Evolutionary conservation across 2,113 vertebrate genomes (phyloP).

Genomic region (Perognathus longimembris): DNA sequence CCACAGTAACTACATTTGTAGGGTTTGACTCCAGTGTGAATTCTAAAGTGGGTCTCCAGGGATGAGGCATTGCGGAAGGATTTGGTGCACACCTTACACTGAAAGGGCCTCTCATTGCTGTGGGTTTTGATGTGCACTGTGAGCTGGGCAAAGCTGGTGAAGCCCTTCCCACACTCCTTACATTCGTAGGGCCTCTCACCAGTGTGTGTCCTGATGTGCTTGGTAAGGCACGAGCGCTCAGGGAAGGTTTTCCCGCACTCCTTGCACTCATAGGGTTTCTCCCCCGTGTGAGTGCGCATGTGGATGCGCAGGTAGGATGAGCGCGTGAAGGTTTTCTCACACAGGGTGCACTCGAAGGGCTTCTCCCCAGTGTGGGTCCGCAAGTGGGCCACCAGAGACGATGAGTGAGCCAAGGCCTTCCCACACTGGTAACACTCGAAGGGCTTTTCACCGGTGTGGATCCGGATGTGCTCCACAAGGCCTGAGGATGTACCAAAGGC

Average conservation of each 20-base stretch:
- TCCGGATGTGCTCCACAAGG: conserved; percentile 56
- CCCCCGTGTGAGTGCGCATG: conserved; percentile 57
- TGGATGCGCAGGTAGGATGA: conserved; percentile 62
- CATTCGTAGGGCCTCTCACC: conserved; percentile 74
- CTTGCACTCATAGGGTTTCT: conserved; percentile 61
- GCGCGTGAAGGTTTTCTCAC: conserved; percentile 55
- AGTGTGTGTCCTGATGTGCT: conserved; percentile 55
- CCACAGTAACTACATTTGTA: conserved; percentile 60
- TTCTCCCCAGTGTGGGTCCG: conserved; percentile 60
- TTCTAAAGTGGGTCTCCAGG: conserved; percentile 49
- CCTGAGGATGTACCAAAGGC: conserved; percentile 59
- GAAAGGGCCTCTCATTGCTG: conserved; percentile 22
- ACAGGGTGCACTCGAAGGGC: conserved; percentile 57
- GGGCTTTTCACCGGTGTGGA: conserved; percentile 65
- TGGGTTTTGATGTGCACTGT: conserved; percentile 59
- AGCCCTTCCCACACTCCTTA: conserved; percentile 69
- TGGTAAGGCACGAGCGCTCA: conserved; percentile 58
- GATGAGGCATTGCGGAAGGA: conserved; percentile 35
- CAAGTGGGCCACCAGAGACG: conserved; percentile 58
- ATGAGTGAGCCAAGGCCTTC: conserved; percentile 60
- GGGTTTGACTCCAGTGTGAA: conserved; percentile 69
- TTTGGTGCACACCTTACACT: conserved; percentile 62
- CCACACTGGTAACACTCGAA: conserved; percentile 64
- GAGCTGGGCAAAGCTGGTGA: conserved; percentile 59
- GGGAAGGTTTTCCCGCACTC: conserved; percentile 62